phyloP scores from a whole-genome alignment of 2,797 vertebrate species.

The Schizothorax lantsangensis region DNA sequence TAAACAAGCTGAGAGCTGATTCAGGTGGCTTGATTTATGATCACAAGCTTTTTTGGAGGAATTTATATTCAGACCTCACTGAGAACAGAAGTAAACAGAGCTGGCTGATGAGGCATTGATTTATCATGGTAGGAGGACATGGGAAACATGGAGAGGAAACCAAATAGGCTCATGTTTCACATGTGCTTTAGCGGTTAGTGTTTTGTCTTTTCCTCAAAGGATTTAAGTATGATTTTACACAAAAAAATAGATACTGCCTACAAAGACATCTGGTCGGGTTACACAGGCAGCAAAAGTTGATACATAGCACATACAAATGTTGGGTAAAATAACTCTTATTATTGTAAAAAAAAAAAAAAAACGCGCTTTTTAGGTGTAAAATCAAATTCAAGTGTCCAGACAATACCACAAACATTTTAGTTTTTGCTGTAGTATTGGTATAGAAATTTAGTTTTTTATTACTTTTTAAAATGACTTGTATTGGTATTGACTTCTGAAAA shows the following conservation, averaged over 20 bases:
- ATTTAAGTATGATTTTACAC: conserved; percentile 36
- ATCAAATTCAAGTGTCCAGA: neutral
- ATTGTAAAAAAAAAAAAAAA: too few species aligned
- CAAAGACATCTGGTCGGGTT: neutral
- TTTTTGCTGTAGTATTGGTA: neutral
- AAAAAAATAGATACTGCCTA: conserved; percentile 14
- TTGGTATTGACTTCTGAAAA: neutral
- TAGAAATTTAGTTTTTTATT: neutral
- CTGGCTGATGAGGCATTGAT: conserved; percentile 52
- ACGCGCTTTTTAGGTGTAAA: neutral
- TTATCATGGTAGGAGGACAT: conserved; percentile 36
- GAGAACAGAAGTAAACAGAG: conserved; percentile 50
- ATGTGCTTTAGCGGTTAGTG: conserved; percentile 15
- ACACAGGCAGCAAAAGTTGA: neutral
- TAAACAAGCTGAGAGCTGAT: conserved; percentile 9
- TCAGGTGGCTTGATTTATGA: conserved; percentile 27
- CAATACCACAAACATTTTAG: neutral
- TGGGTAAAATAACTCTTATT: neutral
- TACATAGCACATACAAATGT: neutral
- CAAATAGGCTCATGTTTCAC: conserved; percentile 31
- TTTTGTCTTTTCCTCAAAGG: conserved; percentile 24
- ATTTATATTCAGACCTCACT: conserved; percentile 43
- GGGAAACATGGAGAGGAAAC: conserved; percentile 37
- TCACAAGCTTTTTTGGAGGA: conserved; percentile 42
- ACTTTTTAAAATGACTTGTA: neutral